Evolutionary conservation across 2,113 vertebrate genomes (phyloP), one percentile per base, ranked within the genome.

Genomic region (Carassius gibelio): DNA sequence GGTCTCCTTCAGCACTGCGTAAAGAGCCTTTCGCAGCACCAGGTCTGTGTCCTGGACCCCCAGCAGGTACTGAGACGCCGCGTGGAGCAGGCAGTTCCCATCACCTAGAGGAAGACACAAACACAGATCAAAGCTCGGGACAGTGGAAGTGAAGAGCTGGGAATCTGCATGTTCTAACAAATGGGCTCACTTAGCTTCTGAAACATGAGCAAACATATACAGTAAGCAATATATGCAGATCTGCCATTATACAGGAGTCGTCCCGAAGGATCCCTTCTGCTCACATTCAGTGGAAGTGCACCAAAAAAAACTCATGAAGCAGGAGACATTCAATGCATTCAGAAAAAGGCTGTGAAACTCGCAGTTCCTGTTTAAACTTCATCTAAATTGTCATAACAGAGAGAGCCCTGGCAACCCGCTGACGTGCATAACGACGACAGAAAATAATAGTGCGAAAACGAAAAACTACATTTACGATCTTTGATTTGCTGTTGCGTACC

Each of bases 31-130:
- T 36, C 98, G 95, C 76, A 99, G 94, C 61, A 98, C 96, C 19
- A 99, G 91, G 92, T 99, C 98, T 0, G 96, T 96, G 89, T 99
- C 98, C 93, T 98, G 97, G 79, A 99, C 96, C 1, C 98, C 98
- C 93, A 98, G 95, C 97, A 99, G 97, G 91, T 98, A 99, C 93
- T 98, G 97, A 0, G 98, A 99, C 30, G 95, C 92, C 1, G 98
- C 97, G 0, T 99, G 98, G 90, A 99, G 96, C 81, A 99, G 96
- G 89, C 98, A 99, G 89, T 99, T 99, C 19, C 98, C 98, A 88
- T 99, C 98, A 38, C 97, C 98, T 99, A 66, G 23, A 75, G 34
- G 0, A 74, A 42, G 8, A 89, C 26, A 83, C 61, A 81, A n/a
- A 62, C 52, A 85, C 23, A 88, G 0, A 55, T 26, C 55, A 71